These are phyloP conservation scores for Corticium candelabrum DNA, from an alignment of 37 sponge, comb jelly and placozoan genomes.

Conservation along the genomic window DNA sequence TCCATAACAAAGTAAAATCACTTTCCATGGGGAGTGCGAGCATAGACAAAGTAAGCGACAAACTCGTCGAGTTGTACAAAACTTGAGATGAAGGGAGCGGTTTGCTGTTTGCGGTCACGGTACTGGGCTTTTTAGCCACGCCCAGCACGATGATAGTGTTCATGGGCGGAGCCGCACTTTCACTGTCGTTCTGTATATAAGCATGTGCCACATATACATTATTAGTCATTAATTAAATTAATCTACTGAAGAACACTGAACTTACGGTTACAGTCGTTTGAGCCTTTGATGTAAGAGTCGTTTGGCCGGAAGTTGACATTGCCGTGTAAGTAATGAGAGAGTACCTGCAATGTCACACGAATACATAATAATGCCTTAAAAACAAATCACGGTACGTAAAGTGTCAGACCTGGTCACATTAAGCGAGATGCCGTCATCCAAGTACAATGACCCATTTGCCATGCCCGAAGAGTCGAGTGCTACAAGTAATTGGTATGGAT, in stretches of 20 bases:
- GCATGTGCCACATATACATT: no score
- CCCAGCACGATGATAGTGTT: neutral
- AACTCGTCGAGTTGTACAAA: neutral
- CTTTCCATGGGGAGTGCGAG: neutral
- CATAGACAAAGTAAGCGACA: neutral
- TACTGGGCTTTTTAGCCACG: neutral
- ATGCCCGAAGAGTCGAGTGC: constrained; percentile 38
- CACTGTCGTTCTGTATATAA: no score
- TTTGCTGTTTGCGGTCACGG: neutral
- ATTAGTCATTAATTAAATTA: no score
- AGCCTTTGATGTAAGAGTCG: neutral
- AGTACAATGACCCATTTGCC: constrained; percentile 51
- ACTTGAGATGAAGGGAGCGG: neutral
- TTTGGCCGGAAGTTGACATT: neutral
- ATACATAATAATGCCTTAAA: neutral
- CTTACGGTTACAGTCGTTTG: neutral
- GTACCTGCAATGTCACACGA: neutral
- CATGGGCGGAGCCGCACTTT: neutral
- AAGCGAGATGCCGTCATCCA: constrained; percentile 71
- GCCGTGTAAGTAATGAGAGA: neutral
- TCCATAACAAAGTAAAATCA: no score
- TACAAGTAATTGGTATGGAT: constrained; percentile 49
- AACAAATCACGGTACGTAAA: neutral
- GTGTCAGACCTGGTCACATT: neutral
- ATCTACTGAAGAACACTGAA: neutral